Evolutionary conservation across 2,888 invertebrate species (phyloP).

Genomic region (Dilophus febrilis): DNA sequence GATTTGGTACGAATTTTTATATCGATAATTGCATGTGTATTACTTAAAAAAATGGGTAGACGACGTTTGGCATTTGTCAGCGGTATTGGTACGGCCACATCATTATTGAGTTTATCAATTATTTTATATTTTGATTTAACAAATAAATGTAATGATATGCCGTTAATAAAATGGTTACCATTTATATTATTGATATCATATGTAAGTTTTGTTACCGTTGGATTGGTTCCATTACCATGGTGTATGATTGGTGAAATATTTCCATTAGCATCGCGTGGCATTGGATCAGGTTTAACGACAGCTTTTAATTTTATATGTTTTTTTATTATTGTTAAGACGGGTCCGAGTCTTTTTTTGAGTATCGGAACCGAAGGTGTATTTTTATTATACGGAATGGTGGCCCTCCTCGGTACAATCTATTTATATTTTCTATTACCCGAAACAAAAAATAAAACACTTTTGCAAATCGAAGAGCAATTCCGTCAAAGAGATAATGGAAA

Average conservation of each 20-base stretch:
- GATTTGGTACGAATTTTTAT: slow-evolving; percentile 39
- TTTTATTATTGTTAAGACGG: slow-evolving; percentile 43
- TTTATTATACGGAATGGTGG: slow-evolving; percentile 36
- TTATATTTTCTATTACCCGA: slow-evolving; percentile 41
- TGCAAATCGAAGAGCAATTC: slow-evolving; percentile 43
- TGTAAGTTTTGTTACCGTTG: slow-evolving; percentile 40
- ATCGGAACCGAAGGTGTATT: slow-evolving; percentile 39
- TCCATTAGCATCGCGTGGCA: slow-evolving; percentile 34
- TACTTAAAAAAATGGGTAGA: slow-evolving; percentile 37
- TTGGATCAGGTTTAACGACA: slow-evolving; percentile 43
- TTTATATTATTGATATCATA: slow-evolving; percentile 36
- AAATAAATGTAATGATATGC: slow-evolving; percentile 27
- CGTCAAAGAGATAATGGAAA: slow-evolving; percentile 17
- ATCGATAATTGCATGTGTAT: slow-evolving; percentile 38
- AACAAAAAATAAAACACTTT: slow-evolving; percentile 44
- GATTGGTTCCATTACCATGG: slow-evolving; percentile 47
- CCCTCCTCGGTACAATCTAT: slow-evolving; percentile 35
- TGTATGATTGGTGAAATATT: slow-evolving; percentile 50
- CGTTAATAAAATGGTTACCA: slow-evolving; percentile 29
- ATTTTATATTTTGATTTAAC: slow-evolving; percentile 28
- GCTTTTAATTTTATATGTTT: slow-evolving; percentile 39
- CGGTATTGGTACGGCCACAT: slow-evolving; percentile 38
- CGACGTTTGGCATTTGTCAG: slow-evolving; percentile 39
- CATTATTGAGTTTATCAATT: slow-evolving; percentile 34
- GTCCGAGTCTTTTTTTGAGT: slow-evolving; percentile 36